Evolutionary conservation across 1,140 invertebrate species (phyloP), one percentile per base, ranked within the genome.

Genomic region (Lepidotrigona ventralis): DNA sequence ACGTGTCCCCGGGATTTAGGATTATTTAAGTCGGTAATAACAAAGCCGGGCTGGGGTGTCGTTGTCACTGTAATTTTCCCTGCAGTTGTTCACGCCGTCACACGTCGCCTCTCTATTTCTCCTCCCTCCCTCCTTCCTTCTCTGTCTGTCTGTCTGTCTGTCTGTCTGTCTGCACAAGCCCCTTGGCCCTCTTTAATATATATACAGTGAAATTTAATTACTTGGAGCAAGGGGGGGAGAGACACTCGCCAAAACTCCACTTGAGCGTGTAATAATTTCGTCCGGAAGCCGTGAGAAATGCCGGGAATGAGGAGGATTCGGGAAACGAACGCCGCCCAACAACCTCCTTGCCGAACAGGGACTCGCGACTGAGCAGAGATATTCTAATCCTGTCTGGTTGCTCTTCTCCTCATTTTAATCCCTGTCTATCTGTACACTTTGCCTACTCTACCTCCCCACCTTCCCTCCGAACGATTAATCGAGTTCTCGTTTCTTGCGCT

Each of bases 21-120:
- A 90, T 90, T 90, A 90, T 91, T 91, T 89, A 79, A 90, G 79
- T 71, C 83, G 70, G 81, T 89, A 86, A 88, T 90, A 91, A 89
- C 84, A 85, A 85, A 85, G 70, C 66, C n/a, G 64, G 39, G 33
- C 53, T 29, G 76, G 51, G 79, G 85, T 81, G 75, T 82, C 79
- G 71, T 78, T 63, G 60, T 79, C 33, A 26, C 39, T 8, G 39
- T 46, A 46, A 46, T 77, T 84, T 53, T 56, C 11, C 14, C 51
- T 12, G n/a, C 53, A 66, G 73, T 76, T 64, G 26, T 81, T 81
- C 64, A 70, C 63, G 53, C 21, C 17, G 85, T 79, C 82, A 75
- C 46, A 21, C 39, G 58, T 70, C 71, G 53, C 58, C 66, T 56
- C 66, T 69, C 26, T 58, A 66, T 14, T 56, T 23, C 39, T 46